Evolutionary conservation across 2,113 vertebrate genomes (phyloP).

Genomic region (Neolamprologus modestus): DNA sequence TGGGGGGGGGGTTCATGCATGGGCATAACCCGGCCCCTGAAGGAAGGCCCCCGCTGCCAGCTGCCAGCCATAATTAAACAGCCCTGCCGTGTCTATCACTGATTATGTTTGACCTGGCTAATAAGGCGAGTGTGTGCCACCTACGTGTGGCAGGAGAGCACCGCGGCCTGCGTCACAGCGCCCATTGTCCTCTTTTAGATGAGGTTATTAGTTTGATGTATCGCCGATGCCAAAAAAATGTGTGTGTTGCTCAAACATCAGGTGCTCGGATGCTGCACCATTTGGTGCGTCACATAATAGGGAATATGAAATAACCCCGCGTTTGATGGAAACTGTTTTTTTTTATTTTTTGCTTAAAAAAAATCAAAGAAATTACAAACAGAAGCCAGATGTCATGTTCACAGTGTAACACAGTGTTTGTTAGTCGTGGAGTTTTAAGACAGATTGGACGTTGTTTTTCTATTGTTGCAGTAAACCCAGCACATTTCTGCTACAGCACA

Average conservation of each 20-base stretch:
- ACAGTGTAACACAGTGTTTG: background rate
- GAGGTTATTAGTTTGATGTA: conserved; percentile 42
- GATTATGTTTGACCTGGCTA: conserved; percentile 75
- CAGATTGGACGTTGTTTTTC: background rate
- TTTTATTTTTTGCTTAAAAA: background rate
- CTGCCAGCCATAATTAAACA: conserved; percentile 74
- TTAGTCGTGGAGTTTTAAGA: background rate
- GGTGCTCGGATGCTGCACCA: background rate
- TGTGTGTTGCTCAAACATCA: conserved; percentile 22
- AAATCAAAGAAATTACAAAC: background rate
- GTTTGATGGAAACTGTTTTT: rapidly evolving
- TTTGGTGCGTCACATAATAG: background rate
- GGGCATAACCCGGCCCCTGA: conserved; percentile 69
- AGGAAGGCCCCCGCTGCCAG: conserved; percentile 71
- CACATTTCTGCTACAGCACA: background rate
- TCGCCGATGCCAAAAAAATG: conserved; percentile 10
- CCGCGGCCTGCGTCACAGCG: background rate
- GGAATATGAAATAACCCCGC: background rate
- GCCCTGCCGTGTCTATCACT: conserved; percentile 69
- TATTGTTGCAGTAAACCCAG: background rate
- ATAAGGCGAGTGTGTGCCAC: conserved; percentile 68
- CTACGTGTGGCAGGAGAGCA: conserved; percentile 43
- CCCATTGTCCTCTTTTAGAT: conserved; percentile 27
- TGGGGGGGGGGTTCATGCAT: conserved; percentile 47
- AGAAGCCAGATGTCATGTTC: background rate